A percentile compares a stretch with the other conserved stretches of the same genome.
Evolutionary conservation across 2,888 invertebrate genomes (phyloP).

Genomic region (Ectropis crepuscularia): DNA sequence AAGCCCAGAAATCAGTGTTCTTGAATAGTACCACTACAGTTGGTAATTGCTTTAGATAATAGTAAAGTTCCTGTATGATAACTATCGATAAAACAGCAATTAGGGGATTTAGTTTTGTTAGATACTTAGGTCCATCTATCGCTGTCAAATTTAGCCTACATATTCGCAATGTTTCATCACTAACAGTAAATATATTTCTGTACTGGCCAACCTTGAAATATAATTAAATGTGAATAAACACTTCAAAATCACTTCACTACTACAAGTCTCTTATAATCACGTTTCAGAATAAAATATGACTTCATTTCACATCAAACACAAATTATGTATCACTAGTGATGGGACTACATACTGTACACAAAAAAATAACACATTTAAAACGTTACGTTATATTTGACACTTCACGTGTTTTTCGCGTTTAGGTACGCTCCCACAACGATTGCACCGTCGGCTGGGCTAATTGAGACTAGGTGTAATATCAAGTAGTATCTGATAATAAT

Average conservation of each 20-base stretch:
- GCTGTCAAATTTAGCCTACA: background rate
- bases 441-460: conserved; percentile 34
- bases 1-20: conserved; percentile 16
- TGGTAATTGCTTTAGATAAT: conserved; percentile 24
- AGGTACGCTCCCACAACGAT: conserved; percentile 33
- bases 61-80: conserved; percentile 27
- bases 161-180: background rate
- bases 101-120: conserved; percentile 10
- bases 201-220: background rate
- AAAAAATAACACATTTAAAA: background rate
- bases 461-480: conserved; percentile 48
- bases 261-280: background rate
- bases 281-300: conserved; percentile 3
- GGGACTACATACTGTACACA: background rate
- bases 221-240: background rate
- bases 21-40: conserved; percentile 24
- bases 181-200: background rate
- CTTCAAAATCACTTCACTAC: conserved; percentile 14
- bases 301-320: background rate
- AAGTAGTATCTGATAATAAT: conserved; percentile 45
- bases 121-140: background rate
- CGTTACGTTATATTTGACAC: conserved; percentile 4
- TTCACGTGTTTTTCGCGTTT: conserved; percentile 11
- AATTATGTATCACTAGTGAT: background rate
- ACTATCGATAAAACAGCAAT: conserved; percentile 21